These are phyloP conservation scores for Gymnodraco acuticeps DNA, from an alignment of 2,797 vertebrate species.

Conservation along the genomic window DNA sequence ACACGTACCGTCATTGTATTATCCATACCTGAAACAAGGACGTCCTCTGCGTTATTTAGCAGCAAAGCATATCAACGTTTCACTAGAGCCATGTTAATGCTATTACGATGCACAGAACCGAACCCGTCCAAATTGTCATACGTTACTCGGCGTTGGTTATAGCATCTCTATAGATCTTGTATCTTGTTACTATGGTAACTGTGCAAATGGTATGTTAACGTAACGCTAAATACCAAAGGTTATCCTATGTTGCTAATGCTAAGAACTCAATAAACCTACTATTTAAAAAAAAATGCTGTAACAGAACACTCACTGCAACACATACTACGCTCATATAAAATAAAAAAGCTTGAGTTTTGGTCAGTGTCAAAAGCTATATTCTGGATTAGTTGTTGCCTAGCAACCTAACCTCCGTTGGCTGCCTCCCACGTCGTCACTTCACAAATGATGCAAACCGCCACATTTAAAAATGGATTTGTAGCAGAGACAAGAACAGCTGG, in stretches of 20 bases:
- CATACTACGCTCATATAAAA: too few species aligned
- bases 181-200: slow-evolving; percentile 70
- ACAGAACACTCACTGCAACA: rapidly evolving
- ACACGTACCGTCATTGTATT: background rate
- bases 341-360: rapidly evolving
- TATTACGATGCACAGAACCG: background rate
- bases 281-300: too few species aligned
- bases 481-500: background rate
- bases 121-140: background rate
- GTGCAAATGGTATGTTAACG: slow-evolving; percentile 16
- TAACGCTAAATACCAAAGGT: background rate
- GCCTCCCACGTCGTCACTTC: slow-evolving; percentile 76
- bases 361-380: background rate
- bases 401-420: slow-evolving; percentile 61
- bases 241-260: background rate
- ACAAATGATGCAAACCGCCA: slow-evolving; percentile 71
- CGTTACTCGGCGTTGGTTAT: background rate
- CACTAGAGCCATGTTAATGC: background rate
- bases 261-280: background rate
- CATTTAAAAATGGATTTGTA: slow-evolving; percentile 70
- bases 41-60: slow-evolving; percentile 5
- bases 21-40: slow-evolving; percentile 39
- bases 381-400: slow-evolving; percentile 58
- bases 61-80: background rate
- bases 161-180: slow-evolving; percentile 22